Conservation (phyloP, 2,113 vertebrate genomes). For the Rhinolophus ferrumequinum region DNA sequence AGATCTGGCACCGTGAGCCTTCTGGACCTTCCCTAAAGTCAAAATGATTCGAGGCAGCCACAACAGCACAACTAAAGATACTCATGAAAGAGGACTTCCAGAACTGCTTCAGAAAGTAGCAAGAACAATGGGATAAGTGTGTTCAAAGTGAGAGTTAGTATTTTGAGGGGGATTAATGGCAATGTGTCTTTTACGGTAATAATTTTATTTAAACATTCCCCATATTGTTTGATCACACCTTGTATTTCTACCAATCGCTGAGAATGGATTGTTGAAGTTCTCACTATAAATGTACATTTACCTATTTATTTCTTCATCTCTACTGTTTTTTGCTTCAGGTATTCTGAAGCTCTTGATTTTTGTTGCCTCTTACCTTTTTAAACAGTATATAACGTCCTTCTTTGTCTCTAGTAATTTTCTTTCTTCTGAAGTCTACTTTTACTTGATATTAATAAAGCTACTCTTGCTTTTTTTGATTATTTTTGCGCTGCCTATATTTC, state of each 20-base stretch:
- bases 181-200: too few species aligned
- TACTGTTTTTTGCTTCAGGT: background rate
- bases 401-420: background rate
- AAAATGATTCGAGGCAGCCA: too few species aligned
- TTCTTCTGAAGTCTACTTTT: background rate
- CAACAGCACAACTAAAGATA: too few species aligned
- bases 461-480: background rate
- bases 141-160: too few species aligned
- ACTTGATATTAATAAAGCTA: background rate
- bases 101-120: too few species aligned
- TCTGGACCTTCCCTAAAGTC: too few species aligned
- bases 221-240: too few species aligned
- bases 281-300: background rate
- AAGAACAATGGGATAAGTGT: too few species aligned
- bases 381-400: background rate
- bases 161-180: too few species aligned
- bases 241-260: background rate
- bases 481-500: background rate
- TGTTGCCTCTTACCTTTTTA: background rate
- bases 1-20: too few species aligned
- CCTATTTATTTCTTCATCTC: background rate
- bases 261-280: background rate
- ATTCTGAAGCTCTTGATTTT: background rate
- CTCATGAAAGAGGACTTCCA: too few species aligned
- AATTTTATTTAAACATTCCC: too few species aligned